Conservation (phyloP, 2,113 vertebrate genomes). For the Uria aalge region DNA sequence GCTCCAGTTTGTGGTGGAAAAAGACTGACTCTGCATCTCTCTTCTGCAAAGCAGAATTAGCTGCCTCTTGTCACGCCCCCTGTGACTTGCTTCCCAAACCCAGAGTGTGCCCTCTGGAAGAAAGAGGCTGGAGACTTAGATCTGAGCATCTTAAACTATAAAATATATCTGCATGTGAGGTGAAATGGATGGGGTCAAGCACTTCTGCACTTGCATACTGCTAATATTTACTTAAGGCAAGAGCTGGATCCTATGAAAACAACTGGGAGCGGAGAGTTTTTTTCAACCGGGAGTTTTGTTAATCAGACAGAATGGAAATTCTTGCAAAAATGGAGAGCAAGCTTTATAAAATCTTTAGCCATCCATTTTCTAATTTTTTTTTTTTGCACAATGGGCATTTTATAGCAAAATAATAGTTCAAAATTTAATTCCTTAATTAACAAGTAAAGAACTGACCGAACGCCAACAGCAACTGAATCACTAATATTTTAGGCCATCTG, state of each 20-base stretch:
- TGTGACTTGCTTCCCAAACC: not conserved
- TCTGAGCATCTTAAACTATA: not conserved
- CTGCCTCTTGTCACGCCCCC: not conserved
- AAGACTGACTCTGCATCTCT: not conserved
- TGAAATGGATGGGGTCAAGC: not conserved
- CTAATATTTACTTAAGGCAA: not conserved
- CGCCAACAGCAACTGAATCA: slow-evolving; percentile 39
- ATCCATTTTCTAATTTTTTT: not conserved
- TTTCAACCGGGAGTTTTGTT: not conserved
- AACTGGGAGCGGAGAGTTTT: not conserved
- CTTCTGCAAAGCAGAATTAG: not conserved
- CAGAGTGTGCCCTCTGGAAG: not conserved
- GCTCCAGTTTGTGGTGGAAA: not conserved
- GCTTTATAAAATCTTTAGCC: not conserved
- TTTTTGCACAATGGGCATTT: not conserved
- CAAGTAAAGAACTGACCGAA: slow-evolving; percentile 45
- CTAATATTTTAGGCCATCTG: slow-evolving; percentile 54
- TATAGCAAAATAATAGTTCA: slow-evolving; percentile 20
- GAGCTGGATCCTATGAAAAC: not conserved
- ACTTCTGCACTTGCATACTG: not conserved
- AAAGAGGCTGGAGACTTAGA: not conserved
- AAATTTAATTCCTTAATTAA: slow-evolving; percentile 45
- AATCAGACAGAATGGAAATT: not conserved
- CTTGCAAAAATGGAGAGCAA: not conserved
- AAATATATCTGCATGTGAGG: not conserved